These are phyloP conservation scores for Xylota sylvarum DNA, from an alignment of 2,888 invertebrate species.

Conservation along the genomic window DNA sequence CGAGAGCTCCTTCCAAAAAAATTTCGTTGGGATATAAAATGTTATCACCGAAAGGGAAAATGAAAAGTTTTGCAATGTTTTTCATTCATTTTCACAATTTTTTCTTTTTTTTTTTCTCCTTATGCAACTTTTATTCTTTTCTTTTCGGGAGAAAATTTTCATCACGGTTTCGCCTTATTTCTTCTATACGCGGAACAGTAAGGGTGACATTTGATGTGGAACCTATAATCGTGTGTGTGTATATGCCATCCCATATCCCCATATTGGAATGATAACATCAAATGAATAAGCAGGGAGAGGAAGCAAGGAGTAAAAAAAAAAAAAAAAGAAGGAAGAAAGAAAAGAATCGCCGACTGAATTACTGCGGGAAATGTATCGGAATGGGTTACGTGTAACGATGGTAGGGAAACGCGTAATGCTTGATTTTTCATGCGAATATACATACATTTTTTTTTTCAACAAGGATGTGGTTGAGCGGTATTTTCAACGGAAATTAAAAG, in stretches of 20 bases:
- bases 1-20: background rate
- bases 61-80: conserved; percentile 76
- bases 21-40: conserved; percentile 66
- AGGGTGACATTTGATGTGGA: conserved; percentile 73
- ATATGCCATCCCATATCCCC: conserved; percentile 48
- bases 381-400: conserved; percentile 68
- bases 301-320: background rate
- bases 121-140: background rate
- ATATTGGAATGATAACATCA: conserved; percentile 72
- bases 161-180: conserved; percentile 46
- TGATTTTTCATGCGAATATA: conserved; percentile 61
- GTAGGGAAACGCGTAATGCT: conserved; percentile 59
- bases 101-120: conserved; percentile 7
- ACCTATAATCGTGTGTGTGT: conserved; percentile 52
- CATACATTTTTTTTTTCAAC: background rate
- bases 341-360: conserved; percentile 41
- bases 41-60: conserved; percentile 73
- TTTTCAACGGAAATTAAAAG: conserved; percentile 72
- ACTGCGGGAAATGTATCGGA: conserved; percentile 70
- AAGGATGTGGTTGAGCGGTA: conserved; percentile 44
- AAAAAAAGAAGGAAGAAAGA: background rate
- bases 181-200: background rate
- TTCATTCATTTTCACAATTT: conserved; percentile 73
- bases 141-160: conserved; percentile 15
- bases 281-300: conserved; percentile 53